Evolutionary conservation across 1,140 invertebrate genomes (phyloP).

Genomic region (Bicyclus anynana): DNA sequence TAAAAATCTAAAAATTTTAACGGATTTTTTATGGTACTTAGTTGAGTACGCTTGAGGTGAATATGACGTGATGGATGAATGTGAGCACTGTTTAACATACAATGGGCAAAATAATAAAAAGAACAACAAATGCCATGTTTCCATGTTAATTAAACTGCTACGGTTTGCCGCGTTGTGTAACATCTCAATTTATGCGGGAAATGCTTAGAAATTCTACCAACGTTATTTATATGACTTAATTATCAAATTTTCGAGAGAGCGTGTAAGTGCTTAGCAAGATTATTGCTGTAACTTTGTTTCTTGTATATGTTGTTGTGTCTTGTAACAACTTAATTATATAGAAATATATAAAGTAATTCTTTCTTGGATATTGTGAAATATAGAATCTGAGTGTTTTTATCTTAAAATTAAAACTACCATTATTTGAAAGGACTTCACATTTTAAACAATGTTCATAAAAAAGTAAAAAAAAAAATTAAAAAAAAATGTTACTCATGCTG

Average conservation of each 20-base stretch:
- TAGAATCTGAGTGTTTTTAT: no score
- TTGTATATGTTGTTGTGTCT: background rate
- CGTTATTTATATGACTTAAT: slow-evolving; percentile 19
- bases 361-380: no score
- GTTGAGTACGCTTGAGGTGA: slow-evolving; percentile 16
- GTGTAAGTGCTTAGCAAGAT: background rate
- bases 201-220: slow-evolving; percentile 16
- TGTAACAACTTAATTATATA: no score
- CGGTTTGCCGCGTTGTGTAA: slow-evolving; percentile 28
- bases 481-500: no score
- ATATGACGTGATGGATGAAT: slow-evolving; percentile 66
- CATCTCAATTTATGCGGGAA: slow-evolving; percentile 28
- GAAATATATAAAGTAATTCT: no score
- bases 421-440: no score
- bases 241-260: slow-evolving; percentile 4
- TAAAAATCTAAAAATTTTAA: background rate
- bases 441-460: no score
- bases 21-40: background rate
- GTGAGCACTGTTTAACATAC: slow-evolving; percentile 59
- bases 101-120: slow-evolving; percentile 60
- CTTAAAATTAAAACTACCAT: no score
- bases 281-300: slow-evolving; percentile 1
- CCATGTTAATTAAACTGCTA: slow-evolving; percentile 59
- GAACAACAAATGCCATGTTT: slow-evolving; percentile 42
- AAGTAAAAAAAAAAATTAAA: no score